These are phyloP conservation scores for Poecile atricapillus DNA, from an alignment of 2,113 vertebrate species.

Conservation along the genomic window DNA sequence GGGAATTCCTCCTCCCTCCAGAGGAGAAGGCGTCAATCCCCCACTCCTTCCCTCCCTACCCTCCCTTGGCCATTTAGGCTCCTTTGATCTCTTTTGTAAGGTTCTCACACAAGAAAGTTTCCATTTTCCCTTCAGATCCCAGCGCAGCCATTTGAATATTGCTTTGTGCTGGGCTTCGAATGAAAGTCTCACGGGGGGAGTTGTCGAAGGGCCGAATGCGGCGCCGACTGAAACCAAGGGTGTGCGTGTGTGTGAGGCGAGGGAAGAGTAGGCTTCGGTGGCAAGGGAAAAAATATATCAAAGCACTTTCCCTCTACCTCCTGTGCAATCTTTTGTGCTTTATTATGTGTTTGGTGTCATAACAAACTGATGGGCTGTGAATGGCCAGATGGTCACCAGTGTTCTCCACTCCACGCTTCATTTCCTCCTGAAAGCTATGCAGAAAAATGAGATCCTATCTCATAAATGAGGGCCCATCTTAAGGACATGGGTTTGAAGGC, in stretches of 20 bases:
- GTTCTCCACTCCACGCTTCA: constrained; percentile 54
- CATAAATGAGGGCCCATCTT: constrained; percentile 51
- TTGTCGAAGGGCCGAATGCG: background rate
- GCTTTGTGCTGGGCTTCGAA: constrained; percentile 18
- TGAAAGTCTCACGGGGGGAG: constrained; percentile 23
- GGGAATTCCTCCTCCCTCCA: constrained; percentile 44
- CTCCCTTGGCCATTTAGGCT: constrained; percentile 42
- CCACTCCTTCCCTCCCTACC: constrained; percentile 26
- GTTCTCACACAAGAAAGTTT: constrained; percentile 56
- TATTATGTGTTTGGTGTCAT: constrained; percentile 66
- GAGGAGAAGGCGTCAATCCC: constrained; percentile 16
- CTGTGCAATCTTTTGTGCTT: constrained; percentile 50
- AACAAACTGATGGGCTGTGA: constrained; percentile 67
- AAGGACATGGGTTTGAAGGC: constrained; percentile 35
- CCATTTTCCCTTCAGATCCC: constrained; percentile 42
- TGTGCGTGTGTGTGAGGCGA: background rate
- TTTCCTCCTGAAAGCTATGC: constrained; percentile 68
- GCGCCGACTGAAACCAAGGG: background rate
- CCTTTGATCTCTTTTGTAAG: constrained; percentile 64
- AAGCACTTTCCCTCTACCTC: constrained; percentile 50
- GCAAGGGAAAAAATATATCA: constrained; percentile 37
- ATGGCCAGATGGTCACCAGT: constrained; percentile 69
- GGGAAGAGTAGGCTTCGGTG: constrained; percentile 17
- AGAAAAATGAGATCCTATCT: constrained; percentile 69
- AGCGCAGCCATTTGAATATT: constrained; percentile 31